Evolutionary conservation across 2,797 vertebrate species (phyloP).

Genomic region (Ispidina lecontei): DNA sequence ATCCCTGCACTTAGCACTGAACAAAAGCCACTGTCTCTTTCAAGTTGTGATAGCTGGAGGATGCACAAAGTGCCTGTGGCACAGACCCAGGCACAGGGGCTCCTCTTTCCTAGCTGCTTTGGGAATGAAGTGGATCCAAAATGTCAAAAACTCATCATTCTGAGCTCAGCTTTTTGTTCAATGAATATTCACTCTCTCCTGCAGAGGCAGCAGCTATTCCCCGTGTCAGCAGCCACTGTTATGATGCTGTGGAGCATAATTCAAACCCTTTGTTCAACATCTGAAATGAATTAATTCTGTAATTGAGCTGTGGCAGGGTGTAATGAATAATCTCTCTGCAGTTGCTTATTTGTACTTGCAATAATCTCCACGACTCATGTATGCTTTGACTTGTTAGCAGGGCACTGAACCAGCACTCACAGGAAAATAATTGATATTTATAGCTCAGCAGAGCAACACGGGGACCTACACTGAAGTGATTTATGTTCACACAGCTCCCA

Average conservation of each 20-base stretch:
- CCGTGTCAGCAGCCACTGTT: not conserved
- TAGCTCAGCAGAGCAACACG: not conserved
- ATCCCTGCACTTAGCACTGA: not conserved
- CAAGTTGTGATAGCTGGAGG: not conserved
- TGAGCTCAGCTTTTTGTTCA: not conserved
- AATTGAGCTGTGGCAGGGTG: not conserved
- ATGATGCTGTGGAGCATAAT: not conserved
- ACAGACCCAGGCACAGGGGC: not conserved
- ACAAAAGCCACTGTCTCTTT: not conserved
- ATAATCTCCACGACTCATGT: not conserved
- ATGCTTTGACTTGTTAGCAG: not conserved
- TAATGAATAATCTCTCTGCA: not conserved
- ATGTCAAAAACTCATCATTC: not conserved
- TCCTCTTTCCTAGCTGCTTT: not conserved
- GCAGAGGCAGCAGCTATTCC: not conserved
- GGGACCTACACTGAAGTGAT: not conserved
- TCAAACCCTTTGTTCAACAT: slow-evolving; percentile 22
- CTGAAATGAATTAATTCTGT: not conserved
- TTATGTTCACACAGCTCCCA: not conserved
- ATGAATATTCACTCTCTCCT: not conserved
- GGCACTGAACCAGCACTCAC: not conserved
- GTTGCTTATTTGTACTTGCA: not conserved
- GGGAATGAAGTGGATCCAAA: not conserved
- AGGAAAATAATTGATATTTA: not conserved
- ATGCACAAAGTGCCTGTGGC: not conserved